phyloP scores from a whole-genome alignment of 2,888 invertebrate species.

The Pandemis cinnamomeana region DNA sequence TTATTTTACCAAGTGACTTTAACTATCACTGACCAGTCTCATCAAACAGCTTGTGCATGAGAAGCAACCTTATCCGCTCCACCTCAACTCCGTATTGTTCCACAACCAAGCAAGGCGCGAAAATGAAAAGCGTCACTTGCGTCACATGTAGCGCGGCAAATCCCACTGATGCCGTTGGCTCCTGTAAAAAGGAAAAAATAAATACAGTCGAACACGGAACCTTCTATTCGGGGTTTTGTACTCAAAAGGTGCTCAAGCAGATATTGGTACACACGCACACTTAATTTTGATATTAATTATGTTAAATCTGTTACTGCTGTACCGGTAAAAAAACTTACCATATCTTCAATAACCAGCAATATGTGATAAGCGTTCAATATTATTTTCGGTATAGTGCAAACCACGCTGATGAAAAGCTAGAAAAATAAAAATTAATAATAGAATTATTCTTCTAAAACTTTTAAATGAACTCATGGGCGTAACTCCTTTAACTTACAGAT shows the following conservation, averaged over 20 bases:
- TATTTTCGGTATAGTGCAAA: conserved; percentile 70
- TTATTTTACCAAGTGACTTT: not conserved
- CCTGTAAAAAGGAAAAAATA: conserved; percentile 49
- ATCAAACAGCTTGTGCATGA: conserved; percentile 65
- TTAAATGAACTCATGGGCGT: not conserved
- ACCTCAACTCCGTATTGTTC: conserved; percentile 68
- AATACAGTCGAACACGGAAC: too few relatives aligned
- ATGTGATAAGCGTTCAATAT: conserved; percentile 68
- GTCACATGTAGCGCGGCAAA: conserved; percentile 62
- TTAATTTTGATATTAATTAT: too few relatives aligned
- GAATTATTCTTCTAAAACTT: too few relatives aligned
- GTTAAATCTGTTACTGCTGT: too few relatives aligned
- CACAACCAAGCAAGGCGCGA: conserved; percentile 68
- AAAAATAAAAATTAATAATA: not conserved
- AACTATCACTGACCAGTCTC: conserved; percentile 54
- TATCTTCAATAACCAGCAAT: conserved; percentile 63
- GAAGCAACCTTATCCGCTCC: conserved; percentile 62
- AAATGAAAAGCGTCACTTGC: conserved; percentile 67
- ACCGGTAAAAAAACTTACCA: conserved; percentile 60
- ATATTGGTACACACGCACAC: too few relatives aligned
- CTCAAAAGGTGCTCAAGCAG: too few relatives aligned
- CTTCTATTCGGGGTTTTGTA: too few relatives aligned
- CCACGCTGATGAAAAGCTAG: conserved; percentile 70
- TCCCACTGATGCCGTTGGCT: conserved; percentile 54
- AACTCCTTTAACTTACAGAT: conserved; percentile 59